A percentile compares a stretch with the other conserved stretches of the same genome.
Evolutionary conservation across 2,888 invertebrate species (phyloP).

Genomic region (Aphidoletes aphidimyza): DNA sequence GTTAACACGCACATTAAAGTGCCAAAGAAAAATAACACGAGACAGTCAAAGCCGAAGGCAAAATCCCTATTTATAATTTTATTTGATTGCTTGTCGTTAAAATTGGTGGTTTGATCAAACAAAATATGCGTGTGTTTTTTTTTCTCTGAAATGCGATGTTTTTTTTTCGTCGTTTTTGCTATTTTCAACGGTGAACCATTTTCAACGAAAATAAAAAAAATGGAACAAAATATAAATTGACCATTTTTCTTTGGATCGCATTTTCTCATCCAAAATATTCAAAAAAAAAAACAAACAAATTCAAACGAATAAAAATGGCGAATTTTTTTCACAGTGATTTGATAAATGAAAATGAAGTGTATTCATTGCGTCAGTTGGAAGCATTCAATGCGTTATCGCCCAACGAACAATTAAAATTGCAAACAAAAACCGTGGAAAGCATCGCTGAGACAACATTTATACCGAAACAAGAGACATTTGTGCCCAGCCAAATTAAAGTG

Average conservation of each 20-base stretch:
- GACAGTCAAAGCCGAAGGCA: not conserved
- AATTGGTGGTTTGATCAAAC: constrained; percentile 1
- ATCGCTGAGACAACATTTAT: not conserved
- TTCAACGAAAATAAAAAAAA: not conserved
- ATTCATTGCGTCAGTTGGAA: constrained; percentile 67
- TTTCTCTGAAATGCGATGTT: not conserved
- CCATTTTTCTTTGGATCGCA: not conserved
- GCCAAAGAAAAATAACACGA: not conserved
- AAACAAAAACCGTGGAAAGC: constrained; percentile 16
- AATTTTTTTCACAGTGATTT: constrained; percentile 63
- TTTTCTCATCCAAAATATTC: not conserved
- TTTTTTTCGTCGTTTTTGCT: not conserved
- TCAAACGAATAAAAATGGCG: not conserved
- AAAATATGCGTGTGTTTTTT: not conserved
- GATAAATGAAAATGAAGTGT: constrained; percentile 67
- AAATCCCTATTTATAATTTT: not conserved
- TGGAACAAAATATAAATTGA: not conserved
- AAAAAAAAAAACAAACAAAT: not conserved
- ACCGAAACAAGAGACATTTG: constrained; percentile 5
- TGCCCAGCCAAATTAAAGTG: not conserved
- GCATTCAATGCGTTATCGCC: constrained; percentile 60
- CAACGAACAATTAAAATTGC: constrained; percentile 58
- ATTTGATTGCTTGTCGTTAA: not conserved
- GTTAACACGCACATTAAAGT: too few species aligned
- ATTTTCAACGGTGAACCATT: not conserved